phyloP scores from a whole-genome alignment of 92 coral and sea anemone species.

The Bergia puertoricense region DNA sequence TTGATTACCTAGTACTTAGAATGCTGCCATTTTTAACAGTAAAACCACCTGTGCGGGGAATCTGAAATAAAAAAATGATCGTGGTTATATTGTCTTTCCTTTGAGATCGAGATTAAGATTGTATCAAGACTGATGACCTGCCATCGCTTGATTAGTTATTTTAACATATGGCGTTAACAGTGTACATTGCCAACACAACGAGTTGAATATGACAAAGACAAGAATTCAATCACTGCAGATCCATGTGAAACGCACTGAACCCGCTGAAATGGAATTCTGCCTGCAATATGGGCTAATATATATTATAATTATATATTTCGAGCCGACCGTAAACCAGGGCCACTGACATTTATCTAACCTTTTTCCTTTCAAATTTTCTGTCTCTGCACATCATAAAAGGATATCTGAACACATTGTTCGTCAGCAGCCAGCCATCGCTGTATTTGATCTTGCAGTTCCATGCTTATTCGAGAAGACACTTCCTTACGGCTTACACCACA shows the following conservation, averaged over 20 bases:
- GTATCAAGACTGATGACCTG: too few species aligned
- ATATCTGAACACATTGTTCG: slow-evolving; percentile 39
- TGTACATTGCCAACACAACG: not conserved
- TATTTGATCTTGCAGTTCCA: slow-evolving; percentile 22
- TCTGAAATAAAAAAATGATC: too few species aligned
- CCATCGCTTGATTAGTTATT: too few species aligned
- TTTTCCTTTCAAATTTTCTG: not conserved
- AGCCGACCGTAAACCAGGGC: not conserved
- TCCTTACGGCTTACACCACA: not conserved
- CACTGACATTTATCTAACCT: not conserved
- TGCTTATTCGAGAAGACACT: not conserved
- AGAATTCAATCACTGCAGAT: not conserved
- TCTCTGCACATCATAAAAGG: slow-evolving; percentile 10
- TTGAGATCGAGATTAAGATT: too few species aligned
- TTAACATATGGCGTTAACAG: too few species aligned
- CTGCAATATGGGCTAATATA: not conserved
- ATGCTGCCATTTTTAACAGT: too few species aligned
- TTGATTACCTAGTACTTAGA: too few species aligned
- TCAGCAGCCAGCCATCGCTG: slow-evolving; percentile 14
- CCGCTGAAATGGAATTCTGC: not conserved
- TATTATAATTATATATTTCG: not conserved
- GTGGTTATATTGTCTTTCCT: too few species aligned
- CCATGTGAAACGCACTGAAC: not conserved
- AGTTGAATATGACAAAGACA: not conserved
- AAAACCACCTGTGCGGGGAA: too few species aligned